phyloP scores from a whole-genome alignment of 2,113 vertebrate species.

The Cyprinodon tularosa region DNA sequence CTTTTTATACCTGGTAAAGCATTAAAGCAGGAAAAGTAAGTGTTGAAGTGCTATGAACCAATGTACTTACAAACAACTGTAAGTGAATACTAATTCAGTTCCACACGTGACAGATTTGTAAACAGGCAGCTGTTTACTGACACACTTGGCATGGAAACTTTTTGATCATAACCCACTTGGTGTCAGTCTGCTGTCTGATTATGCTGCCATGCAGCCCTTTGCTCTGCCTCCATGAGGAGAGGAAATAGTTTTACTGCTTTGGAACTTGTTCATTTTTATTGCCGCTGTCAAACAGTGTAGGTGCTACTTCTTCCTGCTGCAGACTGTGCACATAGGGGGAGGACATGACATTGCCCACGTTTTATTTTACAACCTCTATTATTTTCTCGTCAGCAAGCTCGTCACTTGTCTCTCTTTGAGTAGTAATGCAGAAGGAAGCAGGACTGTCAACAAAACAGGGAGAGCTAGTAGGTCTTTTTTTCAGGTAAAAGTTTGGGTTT shows the following conservation, averaged over 20 bases:
- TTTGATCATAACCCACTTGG: neutral
- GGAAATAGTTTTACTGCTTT: slow-evolving; percentile 4
- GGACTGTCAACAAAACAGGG: neutral
- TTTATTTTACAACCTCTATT: slow-evolving; percentile 9
- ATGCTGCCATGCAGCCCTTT: slow-evolving; percentile 2
- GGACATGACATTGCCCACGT: neutral
- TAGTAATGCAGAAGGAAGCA: neutral
- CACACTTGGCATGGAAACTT: neutral
- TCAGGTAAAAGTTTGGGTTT: no score
- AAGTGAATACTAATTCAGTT: neutral
- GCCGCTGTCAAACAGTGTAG: neutral
- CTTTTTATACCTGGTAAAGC: neutral
- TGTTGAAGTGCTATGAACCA: neutral
- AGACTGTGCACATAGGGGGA: slow-evolving; percentile 1
- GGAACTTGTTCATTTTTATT: neutral
- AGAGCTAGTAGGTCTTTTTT: slow-evolving; percentile 6
- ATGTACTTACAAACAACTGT: neutral
- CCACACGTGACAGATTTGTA: neutral
- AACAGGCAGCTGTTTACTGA: slow-evolving; percentile 3
- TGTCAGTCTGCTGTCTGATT: neutral
- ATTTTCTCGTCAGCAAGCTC: neutral
- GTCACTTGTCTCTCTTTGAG: neutral
- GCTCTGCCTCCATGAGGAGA: neutral
- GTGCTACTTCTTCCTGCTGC: neutral
- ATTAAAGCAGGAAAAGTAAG: neutral